phyloP scores from a whole-genome alignment of 2,113 vertebrate genomes.

The Trinectes maculatus region DNA sequence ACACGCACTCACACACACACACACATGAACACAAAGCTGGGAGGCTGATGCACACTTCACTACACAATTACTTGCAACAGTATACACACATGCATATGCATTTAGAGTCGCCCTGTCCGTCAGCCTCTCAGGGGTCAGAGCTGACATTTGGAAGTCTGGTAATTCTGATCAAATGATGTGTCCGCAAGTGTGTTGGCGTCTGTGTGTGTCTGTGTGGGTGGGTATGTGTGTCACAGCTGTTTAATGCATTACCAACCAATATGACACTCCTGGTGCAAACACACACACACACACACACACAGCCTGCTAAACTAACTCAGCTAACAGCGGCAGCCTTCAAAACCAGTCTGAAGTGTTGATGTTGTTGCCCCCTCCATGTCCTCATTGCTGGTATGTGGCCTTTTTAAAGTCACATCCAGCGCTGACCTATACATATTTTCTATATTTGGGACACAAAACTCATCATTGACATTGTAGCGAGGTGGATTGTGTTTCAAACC shows the following conservation, averaged over 20 bases:
- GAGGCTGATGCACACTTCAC: too few relatives aligned
- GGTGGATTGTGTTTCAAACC: conserved; percentile 41
- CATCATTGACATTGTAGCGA: conserved; percentile 23
- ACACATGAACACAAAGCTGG: conserved; percentile 1
- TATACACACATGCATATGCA: conserved; percentile 27
- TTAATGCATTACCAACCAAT: conserved; percentile 72
- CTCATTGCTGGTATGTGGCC: background rate
- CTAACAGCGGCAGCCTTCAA: conserved; percentile 53
- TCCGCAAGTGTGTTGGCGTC: conserved; percentile 17
- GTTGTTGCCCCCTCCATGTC: conserved; percentile 25
- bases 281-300: conserved; percentile 47
- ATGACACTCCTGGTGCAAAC: conserved; percentile 60
- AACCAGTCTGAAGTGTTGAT: conserved; percentile 10
- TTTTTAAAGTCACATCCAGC: conserved; percentile 21
- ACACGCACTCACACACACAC: conserved; percentile 25
- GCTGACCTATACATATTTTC: conserved; percentile 28
- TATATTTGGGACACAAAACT: conserved; percentile 59
- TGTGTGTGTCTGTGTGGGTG: conserved; percentile 9
- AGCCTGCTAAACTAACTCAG: conserved; percentile 72
- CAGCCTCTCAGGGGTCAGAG: conserved; percentile 48
- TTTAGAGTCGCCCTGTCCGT: conserved; percentile 55
- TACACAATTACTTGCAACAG: conserved; percentile 7
- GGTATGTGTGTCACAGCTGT: conserved; percentile 71
- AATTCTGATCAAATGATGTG: conserved; percentile 69
- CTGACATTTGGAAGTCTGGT: conserved; percentile 50